Conservation (phyloP, 2,797 vertebrate species). For the Scomberomorus guttatus region DNA sequence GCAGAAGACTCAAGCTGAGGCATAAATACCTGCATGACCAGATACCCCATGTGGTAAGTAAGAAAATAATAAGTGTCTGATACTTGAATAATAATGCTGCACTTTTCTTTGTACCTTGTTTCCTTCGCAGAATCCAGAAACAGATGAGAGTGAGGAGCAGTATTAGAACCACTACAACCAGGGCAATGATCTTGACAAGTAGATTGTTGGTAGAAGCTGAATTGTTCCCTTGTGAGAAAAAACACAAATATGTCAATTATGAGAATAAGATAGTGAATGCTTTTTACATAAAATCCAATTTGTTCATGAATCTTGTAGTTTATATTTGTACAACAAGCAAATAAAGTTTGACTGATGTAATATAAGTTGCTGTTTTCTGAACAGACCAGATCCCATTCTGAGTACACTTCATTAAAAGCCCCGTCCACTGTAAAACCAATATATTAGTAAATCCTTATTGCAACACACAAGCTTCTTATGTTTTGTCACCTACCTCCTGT, state of each 20-base stretch:
- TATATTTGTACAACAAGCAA: neutral
- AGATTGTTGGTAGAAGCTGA: rapidly evolving
- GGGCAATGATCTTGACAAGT: rapidly evolving
- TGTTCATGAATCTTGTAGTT: neutral
- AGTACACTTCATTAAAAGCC: neutral
- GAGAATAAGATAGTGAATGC: neutral
- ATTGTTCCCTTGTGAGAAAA: rapidly evolving
- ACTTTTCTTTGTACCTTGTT: constrained; percentile 36
- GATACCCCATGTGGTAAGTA: neutral
- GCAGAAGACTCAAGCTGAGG: neutral
- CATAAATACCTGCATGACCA: neutral
- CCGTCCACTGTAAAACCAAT: no score
- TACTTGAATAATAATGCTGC: rapidly evolving
- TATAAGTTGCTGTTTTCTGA: neutral
- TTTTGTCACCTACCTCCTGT: constrained; percentile 10
- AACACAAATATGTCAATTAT: neutral
- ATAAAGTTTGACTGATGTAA: neutral
- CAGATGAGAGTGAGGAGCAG: constrained; percentile 20
- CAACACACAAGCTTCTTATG: neutral
- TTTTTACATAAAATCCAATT: neutral
- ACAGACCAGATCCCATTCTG: neutral
- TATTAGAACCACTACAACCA: neutral
- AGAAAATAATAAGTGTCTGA: neutral
- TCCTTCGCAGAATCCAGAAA: constrained; percentile 41
- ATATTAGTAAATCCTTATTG: neutral